Conservation (phyloP, 2,888 invertebrate species). For the Cosmopolites sordidus region DNA sequence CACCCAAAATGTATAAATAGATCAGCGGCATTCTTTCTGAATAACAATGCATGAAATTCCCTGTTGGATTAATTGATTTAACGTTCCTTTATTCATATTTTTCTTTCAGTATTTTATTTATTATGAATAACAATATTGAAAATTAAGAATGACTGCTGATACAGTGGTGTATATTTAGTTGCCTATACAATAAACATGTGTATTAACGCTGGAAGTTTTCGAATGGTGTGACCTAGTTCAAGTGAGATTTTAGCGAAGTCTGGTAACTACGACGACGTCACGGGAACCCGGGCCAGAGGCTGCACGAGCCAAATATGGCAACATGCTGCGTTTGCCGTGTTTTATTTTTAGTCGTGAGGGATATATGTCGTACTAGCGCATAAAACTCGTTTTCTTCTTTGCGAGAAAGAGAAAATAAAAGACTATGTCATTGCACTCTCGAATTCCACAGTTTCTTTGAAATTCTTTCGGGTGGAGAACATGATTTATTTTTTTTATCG, state of each 20-base stretch:
- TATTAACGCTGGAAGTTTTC: slow-evolving; percentile 2
- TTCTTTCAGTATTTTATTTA: too few relatives aligned
- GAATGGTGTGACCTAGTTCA: slow-evolving; percentile 12
- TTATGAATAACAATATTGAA: too few relatives aligned
- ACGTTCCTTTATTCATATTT: too few relatives aligned
- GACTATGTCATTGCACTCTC: slow-evolving; percentile 18
- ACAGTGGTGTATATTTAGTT: slow-evolving; percentile 9
- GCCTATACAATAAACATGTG: slow-evolving; percentile 8
- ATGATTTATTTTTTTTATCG: too few relatives aligned
- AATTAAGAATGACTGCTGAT: too few relatives aligned
- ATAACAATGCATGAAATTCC: too few relatives aligned
- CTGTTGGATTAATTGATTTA: too few relatives aligned
- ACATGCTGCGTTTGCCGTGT: slow-evolving; percentile 3
- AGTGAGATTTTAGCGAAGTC: not conserved
- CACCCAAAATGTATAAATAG: not conserved
- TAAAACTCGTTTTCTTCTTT: slow-evolving; percentile 11
- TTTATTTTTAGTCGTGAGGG: slow-evolving; percentile 21
- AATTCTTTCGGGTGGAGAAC: too few relatives aligned
- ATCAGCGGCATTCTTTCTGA: not conserved
- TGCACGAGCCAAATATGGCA: slow-evolving; percentile 23
- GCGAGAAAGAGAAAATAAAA: slow-evolving; percentile 10
- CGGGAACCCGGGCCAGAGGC: slow-evolving; percentile 12
- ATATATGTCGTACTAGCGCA: slow-evolving; percentile 9
- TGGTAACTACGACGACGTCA: slow-evolving; percentile 18
- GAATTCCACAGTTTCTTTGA: too few relatives aligned